Evolutionary conservation across 1,140 invertebrate genomes (phyloP).

Genomic region (Cydia pomonella): DNA sequence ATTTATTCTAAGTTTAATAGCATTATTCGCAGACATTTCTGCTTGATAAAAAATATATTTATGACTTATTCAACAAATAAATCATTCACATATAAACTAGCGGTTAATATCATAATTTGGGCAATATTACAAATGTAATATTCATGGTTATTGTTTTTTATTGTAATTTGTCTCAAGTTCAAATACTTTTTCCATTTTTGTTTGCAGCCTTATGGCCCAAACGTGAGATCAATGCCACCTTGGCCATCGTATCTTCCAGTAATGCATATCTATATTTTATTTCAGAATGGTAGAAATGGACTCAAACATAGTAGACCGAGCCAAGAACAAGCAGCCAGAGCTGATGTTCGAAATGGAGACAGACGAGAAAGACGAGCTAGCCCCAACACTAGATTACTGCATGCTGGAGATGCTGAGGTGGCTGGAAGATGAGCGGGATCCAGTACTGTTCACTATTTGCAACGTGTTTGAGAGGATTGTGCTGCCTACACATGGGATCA

Average conservation of each 20-base stretch:
- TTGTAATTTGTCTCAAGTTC: no score
- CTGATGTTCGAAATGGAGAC: conserved; percentile 72
- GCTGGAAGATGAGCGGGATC: conserved; percentile 71
- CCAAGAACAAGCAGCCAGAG: conserved; percentile 59
- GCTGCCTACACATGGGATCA: conserved; percentile 75
- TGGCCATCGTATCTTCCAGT: neutral
- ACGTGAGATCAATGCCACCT: neutral
- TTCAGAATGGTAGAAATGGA: conserved; percentile 76
- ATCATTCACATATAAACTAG: no score
- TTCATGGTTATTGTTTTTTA: no score
- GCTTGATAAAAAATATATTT: no score
- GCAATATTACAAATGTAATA: no score
- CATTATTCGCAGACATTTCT: no score
- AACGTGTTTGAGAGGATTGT: conserved; percentile 73
- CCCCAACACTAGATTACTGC: conserved; percentile 68
- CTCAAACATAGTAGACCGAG: conserved; percentile 61
- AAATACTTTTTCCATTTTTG: no score
- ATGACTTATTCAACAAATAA: no score
- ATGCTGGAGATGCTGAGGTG: conserved; percentile 76
- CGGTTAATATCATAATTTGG: no score
- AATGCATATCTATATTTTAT: conserved; percentile 2
- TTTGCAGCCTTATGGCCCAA: no score
- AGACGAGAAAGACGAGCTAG: conserved; percentile 62
- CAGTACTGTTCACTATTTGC: conserved; percentile 63
- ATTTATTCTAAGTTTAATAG: no score